These are phyloP conservation scores for Panurus biarmicus DNA, from an alignment of 2,113 vertebrate genomes.

Conservation along the genomic window DNA sequence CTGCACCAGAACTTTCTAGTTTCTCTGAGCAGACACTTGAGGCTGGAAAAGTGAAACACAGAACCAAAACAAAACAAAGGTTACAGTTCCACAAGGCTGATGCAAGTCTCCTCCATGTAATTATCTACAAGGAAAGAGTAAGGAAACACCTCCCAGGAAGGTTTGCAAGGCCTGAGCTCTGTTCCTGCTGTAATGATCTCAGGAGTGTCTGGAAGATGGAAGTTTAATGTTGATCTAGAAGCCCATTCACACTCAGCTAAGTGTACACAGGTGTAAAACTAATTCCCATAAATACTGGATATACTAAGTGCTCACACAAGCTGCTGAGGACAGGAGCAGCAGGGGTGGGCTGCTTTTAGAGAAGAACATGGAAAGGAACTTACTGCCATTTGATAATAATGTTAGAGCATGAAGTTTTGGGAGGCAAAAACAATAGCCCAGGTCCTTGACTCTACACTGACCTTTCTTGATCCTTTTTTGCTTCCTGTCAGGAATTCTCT, in stretches of 20 bases:
- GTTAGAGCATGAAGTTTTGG: neutral
- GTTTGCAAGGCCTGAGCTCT: neutral
- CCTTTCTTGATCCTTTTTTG: neutral
- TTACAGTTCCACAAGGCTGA: neutral
- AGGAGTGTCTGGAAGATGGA: neutral
- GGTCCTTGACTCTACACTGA: neutral
- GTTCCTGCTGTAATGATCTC: neutral
- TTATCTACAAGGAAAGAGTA: neutral
- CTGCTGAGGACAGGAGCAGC: neutral
- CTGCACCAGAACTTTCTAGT: neutral
- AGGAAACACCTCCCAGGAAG: neutral
- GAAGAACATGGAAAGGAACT: neutral
- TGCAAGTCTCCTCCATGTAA: neutral
- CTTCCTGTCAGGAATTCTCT: neutral
- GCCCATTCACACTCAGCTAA: neutral
- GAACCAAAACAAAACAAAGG: neutral
- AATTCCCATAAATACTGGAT: neutral
- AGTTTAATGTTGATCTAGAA: neutral
- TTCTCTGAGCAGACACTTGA: neutral
- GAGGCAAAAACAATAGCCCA: neutral
- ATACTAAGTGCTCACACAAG: neutral
- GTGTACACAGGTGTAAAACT: neutral
- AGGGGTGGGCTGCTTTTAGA: neutral
- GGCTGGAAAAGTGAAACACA: neutral
- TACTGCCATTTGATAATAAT: neutral